Evolutionary conservation across 2,113 vertebrate species (phyloP), one percentile per base, ranked within the genome.

Genomic region (Oxyruncus cristatus): DNA sequence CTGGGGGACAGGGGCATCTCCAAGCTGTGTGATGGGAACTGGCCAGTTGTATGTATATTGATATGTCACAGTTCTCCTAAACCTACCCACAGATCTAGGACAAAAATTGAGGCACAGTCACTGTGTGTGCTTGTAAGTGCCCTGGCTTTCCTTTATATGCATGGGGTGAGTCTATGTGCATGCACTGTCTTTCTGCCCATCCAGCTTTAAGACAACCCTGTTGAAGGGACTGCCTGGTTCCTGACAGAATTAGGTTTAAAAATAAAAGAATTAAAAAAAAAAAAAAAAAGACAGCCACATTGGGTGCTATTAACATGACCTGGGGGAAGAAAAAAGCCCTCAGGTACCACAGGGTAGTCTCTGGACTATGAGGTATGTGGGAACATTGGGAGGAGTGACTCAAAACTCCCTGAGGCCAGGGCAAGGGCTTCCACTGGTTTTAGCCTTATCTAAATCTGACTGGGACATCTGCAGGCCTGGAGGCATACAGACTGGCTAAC

Each of bases 111-210:
- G 50, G 32, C 27, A n/a, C 56, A 75, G 50, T 35, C 1, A 1
- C 35, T 20, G 4, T 35, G 26, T 35, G 46, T 84, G 21, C 49
- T 73, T 90, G 3, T 37, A 44, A 42, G 41, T 62, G 62, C 58
- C 71, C 76, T 66, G 49, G 5, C 49, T 92, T 82, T 77, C 21
- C 8, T 49, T 76, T 42, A 32, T 17, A 7, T 77, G 72, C 33
- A 8, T 1, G 3, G 23, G 1, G 0, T 39, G 63, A 42, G 21
- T 35, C 28, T 53, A 8, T 44, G 32, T 50, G 32, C 1, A 1
- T 42, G 18, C 1, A 0, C 5, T 26, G 19, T 52, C 44, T 61
- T 92, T 65, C 67, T 85, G 67, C n/a, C 52, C 6, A 1, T 62
- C 32, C 20, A 32, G 20, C 28, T 92, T 73, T 24, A 76, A 76